Evolutionary conservation across 1,140 invertebrate species (phyloP).

Genomic region (Antheraea mylitta): DNA sequence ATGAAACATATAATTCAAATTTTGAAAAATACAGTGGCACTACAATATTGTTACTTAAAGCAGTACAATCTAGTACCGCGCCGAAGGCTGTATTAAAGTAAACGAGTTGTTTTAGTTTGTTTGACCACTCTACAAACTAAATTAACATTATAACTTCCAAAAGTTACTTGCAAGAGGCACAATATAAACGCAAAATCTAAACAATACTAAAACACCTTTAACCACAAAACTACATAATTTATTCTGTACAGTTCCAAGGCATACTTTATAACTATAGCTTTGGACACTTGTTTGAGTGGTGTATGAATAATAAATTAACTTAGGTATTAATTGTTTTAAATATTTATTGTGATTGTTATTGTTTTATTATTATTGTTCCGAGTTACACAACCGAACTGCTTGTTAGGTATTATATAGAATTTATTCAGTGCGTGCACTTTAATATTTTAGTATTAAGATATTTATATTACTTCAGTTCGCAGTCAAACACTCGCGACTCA

Average conservation of each 20-base stretch:
- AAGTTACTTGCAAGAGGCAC: conserved; percentile 41
- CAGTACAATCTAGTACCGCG: conserved; percentile 36
- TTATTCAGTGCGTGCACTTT: too few species aligned
- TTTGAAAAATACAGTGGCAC: neutral
- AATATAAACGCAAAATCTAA: conserved; percentile 28
- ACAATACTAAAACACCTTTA: conserved; percentile 29
- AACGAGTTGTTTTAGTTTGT: conserved; percentile 55
- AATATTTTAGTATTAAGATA: too few species aligned
- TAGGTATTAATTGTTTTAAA: neutral
- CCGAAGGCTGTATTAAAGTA: conserved; percentile 55
- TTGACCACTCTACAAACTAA: conserved; percentile 56
- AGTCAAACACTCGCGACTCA: too few species aligned
- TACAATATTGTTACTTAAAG: conserved; percentile 44
- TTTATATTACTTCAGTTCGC: too few species aligned
- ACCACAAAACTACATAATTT: conserved; percentile 31
- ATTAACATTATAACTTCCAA: conserved; percentile 54
- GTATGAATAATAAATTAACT: neutral
- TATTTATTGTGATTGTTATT: neutral
- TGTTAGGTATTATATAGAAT: too few species aligned
- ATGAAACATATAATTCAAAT: conserved; percentile 30
- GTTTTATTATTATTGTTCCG: neutral
- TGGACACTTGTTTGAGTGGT: neutral
- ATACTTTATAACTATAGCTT: neutral
- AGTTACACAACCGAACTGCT: too few species aligned
- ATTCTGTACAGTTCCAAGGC: conserved; percentile 3